These are phyloP conservation scores for Onychomys arenicola DNA, from an alignment of 2,797 vertebrate genomes.

Conservation along the genomic window DNA sequence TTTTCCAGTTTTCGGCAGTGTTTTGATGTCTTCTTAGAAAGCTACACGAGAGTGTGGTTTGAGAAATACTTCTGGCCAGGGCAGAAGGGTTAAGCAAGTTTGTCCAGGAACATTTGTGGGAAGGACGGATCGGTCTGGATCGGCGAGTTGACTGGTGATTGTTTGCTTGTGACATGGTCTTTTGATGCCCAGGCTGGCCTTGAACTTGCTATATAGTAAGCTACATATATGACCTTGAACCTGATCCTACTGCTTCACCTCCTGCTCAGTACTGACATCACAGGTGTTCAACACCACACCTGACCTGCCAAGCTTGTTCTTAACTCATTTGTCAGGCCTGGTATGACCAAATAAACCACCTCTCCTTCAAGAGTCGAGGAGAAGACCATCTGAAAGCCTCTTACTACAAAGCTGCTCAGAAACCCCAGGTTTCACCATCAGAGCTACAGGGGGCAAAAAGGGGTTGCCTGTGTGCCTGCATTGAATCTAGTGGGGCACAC, in stretches of 20 bases:
- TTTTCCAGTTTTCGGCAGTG: background rate
- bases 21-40: background rate
- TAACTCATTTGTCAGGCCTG: background rate
- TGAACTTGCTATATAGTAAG: background rate
- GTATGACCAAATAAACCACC: rapidly evolving
- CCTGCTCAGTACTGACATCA: too few species aligned
- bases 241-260: background rate
- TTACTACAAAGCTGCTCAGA: background rate
- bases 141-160: background rate
- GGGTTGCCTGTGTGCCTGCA: rapidly evolving
- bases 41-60: background rate
- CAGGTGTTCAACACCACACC: background rate
- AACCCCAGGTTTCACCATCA: rapidly evolving
- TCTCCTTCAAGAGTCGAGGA: background rate
- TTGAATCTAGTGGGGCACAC: background rate
- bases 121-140: background rate
- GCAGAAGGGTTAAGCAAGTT: background rate
- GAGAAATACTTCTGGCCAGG: background rate
- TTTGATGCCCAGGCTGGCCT: background rate
- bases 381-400: background rate
- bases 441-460: background rate
- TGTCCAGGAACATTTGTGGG: background rate
- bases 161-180: background rate
- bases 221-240: background rate
- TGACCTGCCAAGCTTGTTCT: background rate